A percentile compares a stretch with the other conserved stretches of the same genome.
These are phyloP conservation scores for Cryptoprocta ferox DNA, from an alignment of 2,797 vertebrate genomes.

Conservation along the genomic window DNA sequence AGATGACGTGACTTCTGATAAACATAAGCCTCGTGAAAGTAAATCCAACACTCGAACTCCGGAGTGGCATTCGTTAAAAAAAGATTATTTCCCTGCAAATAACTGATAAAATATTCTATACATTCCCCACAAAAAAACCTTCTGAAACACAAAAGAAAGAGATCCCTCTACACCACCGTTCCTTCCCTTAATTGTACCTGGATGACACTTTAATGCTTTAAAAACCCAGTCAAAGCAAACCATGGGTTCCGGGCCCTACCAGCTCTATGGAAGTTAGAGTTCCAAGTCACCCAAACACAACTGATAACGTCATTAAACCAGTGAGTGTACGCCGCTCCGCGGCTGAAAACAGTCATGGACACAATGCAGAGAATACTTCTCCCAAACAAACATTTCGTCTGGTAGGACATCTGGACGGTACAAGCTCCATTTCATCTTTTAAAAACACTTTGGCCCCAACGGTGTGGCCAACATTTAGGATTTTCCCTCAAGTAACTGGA, in stretches of 20 bases:
- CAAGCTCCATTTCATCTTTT: not conserved
- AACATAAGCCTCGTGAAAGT: not conserved
- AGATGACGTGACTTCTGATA: not conserved
- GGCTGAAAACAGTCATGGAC: not conserved
- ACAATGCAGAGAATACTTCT: not conserved
- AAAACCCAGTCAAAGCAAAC: not conserved
- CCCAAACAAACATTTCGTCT: not conserved
- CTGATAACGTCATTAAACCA: not conserved
- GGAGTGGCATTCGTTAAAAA: not conserved
- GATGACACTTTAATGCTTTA: conserved; percentile 47
- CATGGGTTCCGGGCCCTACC: not conserved
- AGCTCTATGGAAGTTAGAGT: not conserved
- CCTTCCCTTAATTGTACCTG: not conserved
- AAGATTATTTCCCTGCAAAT: not conserved
- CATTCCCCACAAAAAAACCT: not conserved
- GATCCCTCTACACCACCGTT: not conserved
- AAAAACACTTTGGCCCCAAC: not conserved
- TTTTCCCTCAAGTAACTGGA: conserved; percentile 28
- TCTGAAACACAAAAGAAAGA: conserved; percentile 23
- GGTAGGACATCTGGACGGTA: not conserved
- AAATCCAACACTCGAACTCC: not conserved
- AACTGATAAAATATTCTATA: not conserved
- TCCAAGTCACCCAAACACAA: not conserved
- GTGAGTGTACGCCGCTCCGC: not conserved
- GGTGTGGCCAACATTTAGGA: not conserved